phyloP scores from a whole-genome alignment of 2,888 invertebrate species.

The Elgonia sp. region DNA sequence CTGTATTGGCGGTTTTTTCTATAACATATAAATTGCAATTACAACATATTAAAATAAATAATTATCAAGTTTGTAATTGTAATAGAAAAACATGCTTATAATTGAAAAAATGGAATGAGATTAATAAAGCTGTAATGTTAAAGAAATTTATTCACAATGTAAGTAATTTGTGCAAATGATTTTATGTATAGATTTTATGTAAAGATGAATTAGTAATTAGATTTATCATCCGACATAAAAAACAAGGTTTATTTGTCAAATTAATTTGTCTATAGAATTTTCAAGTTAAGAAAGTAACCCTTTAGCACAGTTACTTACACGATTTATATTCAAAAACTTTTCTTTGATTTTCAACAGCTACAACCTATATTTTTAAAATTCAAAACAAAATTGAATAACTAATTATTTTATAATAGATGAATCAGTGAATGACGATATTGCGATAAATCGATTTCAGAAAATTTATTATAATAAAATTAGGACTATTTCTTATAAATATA shows the following conservation, averaged over 20 bases:
- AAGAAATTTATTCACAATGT: slow-evolving; percentile 13
- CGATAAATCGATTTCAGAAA: background rate
- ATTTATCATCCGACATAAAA: no score
- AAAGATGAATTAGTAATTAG: no score
- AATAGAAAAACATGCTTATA: background rate
- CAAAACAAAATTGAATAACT: slow-evolving; percentile 24
- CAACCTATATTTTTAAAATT: slow-evolving; percentile 43
- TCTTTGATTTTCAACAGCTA: slow-evolving; percentile 32
- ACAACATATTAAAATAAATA: no score
- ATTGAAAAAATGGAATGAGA: background rate
- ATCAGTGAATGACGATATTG: background rate
- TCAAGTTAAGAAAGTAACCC: slow-evolving; percentile 22
- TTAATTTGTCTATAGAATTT: background rate
- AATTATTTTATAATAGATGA: slow-evolving; percentile 4
- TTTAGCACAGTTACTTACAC: slow-evolving; percentile 57
- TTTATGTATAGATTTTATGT: no score
- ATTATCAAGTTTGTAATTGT: no score
- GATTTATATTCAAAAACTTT: slow-evolving; percentile 36
- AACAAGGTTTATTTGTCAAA: no score
- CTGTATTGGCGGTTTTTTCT: slow-evolving; percentile 91
- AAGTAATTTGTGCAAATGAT: slow-evolving; percentile 26
- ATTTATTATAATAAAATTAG: background rate
- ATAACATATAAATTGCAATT: slow-evolving; percentile 10
- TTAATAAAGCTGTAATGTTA: background rate
- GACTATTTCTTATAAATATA: no score